Base-by-base conservation (phyloP, 2,797 vertebrate genomes). In the Acanthurus lineatus region DNA sequence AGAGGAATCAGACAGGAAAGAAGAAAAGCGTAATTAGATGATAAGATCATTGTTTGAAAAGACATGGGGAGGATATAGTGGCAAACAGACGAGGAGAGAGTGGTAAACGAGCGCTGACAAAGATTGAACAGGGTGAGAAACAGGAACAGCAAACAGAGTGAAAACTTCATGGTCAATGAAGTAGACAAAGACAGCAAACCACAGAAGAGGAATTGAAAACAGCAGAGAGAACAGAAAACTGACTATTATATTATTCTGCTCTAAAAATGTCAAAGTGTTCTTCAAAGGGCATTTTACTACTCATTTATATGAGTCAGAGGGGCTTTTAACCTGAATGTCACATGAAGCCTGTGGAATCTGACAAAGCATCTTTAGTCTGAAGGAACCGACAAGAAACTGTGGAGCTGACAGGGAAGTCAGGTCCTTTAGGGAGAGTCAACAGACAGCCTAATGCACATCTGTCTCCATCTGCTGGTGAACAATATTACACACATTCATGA, bases 401-500 rank as follows among this genome's bases (percentile, higher is more conserved):
- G 1, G 16, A 65, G 40, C 15, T 35, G 48, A 54, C 14, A 22
- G 20, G 59, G 22, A 56, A 56, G 32, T 73, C 2, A 12, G 14
- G 6, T 56, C 49, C 53, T 47, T 32, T 0, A 28, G 19, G 10
- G 25, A 61, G 11, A 3, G 5, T 3, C 49, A 7, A 38, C 2
- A 48, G 7, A 62, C 1, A 40, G 45, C 51, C 7, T 20, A 16
- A 28, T 22, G 44, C 8, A 53, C 48, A 44, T 78, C 38, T 80
- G 70, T 57, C 87, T 54, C 92, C 91, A 76, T 76, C 91, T 93
- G 82, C 82, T 93, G 90, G 86, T 58, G 9, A 60, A 40, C 3
- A 63, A 19, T 16, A 7, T 16, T 17, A 5, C 14, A 6, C 9
- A 53, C 44, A 48, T 49, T 32, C 28, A 32, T 32, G 28, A 32